Base-by-base conservation (phyloP, 2,113 vertebrate genomes). In the Alouatta palliata region DNA sequence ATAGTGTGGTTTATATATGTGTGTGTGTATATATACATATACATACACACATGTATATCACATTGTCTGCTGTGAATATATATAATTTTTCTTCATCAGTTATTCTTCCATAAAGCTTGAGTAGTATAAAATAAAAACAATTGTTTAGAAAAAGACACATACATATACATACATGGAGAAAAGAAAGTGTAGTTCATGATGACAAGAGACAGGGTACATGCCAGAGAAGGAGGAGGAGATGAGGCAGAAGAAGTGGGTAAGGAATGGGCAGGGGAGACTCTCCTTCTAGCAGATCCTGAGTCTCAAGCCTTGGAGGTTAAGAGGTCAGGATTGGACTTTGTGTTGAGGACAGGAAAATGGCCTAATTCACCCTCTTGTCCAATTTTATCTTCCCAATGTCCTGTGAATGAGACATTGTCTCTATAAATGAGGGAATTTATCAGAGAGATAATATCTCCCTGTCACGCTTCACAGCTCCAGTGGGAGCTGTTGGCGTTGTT, bases 371-470 rank as follows among this genome's bases (percentile, higher is more conserved):
- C 47, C 8, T 17, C 25, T 43, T 47, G 40, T 35, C 54, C 17
- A 76, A 2, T 76, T 40, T 58, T 77, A 58, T 71, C 37, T 40
- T 90, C 76, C 43, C 20, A 49, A 0, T 47, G 68, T 68, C 86
- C 87, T 21, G 4, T 89, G 86, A 61, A 66, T 70, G 61, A n/a
- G 73, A 70, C 35, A 76, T 87, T 79, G 10, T 90, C 49, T 95
- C 30, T 25, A 88, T 27, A 77, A 94, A 82, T 4, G 87, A 85
- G 61, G 64, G 68, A 43, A 86, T 73, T 52, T 73, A 90, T 85
- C 30, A 16, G 45, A 83, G 56, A 88, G 45, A 30, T 27, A 92
- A 85, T 43, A 45, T 80, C 35, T 84, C 35, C 68, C 30, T 87
- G 37, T 66, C 43, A 47, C 1, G 5, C 61, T 82, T 45, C 56